Evolutionary conservation across 2,797 vertebrate genomes (phyloP).

Genomic region (Platalea minor): DNA sequence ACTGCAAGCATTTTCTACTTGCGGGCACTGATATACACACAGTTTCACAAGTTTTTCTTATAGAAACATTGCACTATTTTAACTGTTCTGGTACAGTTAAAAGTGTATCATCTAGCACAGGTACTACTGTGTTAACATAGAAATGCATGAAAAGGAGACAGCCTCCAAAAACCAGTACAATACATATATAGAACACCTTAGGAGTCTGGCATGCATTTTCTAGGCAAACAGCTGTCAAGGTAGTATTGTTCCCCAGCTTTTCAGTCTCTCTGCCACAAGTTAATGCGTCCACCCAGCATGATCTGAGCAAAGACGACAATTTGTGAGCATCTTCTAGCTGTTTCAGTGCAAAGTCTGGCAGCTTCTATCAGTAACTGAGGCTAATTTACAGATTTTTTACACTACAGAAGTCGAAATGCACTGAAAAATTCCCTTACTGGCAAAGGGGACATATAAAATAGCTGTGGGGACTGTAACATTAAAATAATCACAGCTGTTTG

Average conservation of each 20-base stretch:
- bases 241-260: not conserved
- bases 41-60: not conserved
- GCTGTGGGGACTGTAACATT: not conserved
- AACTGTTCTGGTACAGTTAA: not conserved
- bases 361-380: not conserved
- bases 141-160: not conserved
- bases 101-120: not conserved
- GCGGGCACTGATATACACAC: not conserved
- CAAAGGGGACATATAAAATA: not conserved
- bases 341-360: not conserved
- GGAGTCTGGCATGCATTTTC: not conserved
- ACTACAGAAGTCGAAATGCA: not conserved
- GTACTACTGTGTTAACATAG: not conserved
- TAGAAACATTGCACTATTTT: not conserved
- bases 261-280: not conserved
- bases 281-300: not conserved
- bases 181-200: not conserved
- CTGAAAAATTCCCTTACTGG: not conserved
- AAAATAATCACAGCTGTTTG: not conserved
- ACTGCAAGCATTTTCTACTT: not conserved
- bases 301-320: not conserved
- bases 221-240: not conserved
- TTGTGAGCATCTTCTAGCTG: not conserved
- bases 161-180: not conserved
- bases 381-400: not conserved